phyloP scores from a whole-genome alignment of 2,113 vertebrate species.

The Taxidea taxus region DNA sequence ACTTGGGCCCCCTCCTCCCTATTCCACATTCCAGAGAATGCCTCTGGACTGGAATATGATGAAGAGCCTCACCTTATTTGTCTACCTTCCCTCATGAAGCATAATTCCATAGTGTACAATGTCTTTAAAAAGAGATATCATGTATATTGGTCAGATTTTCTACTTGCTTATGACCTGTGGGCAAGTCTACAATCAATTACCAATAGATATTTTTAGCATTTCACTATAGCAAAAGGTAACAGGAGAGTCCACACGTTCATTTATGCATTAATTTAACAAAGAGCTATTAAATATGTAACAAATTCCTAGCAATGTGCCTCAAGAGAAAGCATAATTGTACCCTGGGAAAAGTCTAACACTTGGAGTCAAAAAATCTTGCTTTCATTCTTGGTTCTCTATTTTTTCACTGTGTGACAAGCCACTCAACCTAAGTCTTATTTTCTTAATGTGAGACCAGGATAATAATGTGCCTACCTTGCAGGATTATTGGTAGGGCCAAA shows the following conservation, averaged over 20 bases:
- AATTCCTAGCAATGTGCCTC: neutral
- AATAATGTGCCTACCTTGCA: slow-evolving; percentile 37
- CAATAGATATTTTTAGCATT: neutral
- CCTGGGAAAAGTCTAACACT: slow-evolving; percentile 9
- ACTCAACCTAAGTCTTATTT: slow-evolving; percentile 32
- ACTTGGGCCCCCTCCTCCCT: neutral
- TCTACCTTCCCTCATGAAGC: neutral
- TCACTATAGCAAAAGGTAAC: neutral
- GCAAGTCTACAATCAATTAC: neutral
- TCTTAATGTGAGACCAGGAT: neutral
- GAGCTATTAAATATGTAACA: slow-evolving; percentile 1
- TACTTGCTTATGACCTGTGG: neutral
- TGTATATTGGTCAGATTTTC: neutral
- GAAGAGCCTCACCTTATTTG: neutral
- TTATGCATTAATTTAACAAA: neutral
- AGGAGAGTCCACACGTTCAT: neutral
- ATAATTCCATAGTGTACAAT: neutral
- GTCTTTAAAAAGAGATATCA: neutral
- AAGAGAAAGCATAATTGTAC: slow-evolving; percentile 14
- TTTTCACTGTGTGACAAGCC: neutral
- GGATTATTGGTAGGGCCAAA: slow-evolving; percentile 46
- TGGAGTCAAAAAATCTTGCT: neutral
- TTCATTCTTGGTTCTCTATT: neutral
- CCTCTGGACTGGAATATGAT: neutral
- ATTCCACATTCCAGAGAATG: neutral